These are phyloP conservation scores for Netelia fuscicornis DNA, from an alignment of 2,888 invertebrate genomes.

Conservation along the genomic window DNA sequence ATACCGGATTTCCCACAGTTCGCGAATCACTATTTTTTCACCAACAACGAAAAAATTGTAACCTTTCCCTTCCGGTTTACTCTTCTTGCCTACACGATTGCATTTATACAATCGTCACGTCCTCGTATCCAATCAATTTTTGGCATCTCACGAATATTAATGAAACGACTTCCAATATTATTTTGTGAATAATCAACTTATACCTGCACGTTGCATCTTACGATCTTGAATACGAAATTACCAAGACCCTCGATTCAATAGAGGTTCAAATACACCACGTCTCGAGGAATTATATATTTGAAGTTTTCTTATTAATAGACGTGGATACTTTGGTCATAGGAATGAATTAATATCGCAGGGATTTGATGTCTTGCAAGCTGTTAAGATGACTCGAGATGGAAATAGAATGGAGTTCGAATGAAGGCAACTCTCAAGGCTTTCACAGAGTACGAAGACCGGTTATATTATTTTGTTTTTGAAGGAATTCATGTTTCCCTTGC, in stretches of 20 bases:
- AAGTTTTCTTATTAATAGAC: background rate
- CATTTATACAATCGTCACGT: no score
- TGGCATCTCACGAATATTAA: no score
- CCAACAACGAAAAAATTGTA: no score
- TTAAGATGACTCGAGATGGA: background rate
- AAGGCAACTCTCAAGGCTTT: background rate
- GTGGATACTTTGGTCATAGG: background rate
- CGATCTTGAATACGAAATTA: background rate
- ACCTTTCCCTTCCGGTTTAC: no score
- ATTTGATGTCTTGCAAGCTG: background rate
- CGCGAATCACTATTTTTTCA: background rate
- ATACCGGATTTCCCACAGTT: constrained; percentile 8
- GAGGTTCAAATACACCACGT: no score
- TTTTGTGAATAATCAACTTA: background rate
- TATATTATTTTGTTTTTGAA: constrained; percentile 19
- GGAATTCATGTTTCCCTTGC: constrained; percentile 26
- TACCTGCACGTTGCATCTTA: background rate
- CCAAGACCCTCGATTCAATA: background rate
- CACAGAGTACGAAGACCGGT: background rate
- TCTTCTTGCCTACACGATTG: no score
- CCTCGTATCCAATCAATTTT: no score
- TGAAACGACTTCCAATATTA: no score
- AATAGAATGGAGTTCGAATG: background rate
- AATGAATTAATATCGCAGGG: constrained; percentile 2
- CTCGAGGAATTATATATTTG: background rate